Conservation (phyloP, 2,888 invertebrate genomes). For the Venusia cambrica region DNA sequence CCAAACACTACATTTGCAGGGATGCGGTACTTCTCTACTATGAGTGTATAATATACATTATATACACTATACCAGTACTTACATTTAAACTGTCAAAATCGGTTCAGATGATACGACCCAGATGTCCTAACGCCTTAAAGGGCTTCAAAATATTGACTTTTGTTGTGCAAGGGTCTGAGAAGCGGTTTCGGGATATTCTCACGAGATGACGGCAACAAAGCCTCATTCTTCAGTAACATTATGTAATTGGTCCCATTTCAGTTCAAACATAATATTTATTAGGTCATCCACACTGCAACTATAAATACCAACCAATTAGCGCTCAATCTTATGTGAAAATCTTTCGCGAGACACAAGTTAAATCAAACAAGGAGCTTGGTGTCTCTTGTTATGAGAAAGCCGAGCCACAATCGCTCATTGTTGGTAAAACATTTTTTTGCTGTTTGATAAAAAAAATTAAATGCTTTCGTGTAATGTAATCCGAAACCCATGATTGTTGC, state of each 20-base stretch:
- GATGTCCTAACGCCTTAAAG: too few species aligned
- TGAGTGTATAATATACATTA: too few species aligned
- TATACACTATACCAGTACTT: too few species aligned
- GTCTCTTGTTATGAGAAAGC: conserved; percentile 42
- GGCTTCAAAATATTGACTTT: too few species aligned
- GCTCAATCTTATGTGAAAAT: conserved; percentile 28
- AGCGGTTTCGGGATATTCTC: too few species aligned
- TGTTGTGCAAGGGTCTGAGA: too few species aligned
- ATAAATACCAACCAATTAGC: conserved; percentile 24
- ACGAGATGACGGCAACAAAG: too few species aligned
- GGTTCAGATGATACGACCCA: too few species aligned
- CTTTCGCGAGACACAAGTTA: conserved; percentile 24
- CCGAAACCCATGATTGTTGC: background rate
- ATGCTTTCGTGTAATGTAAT: conserved; percentile 8
- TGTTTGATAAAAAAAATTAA: conserved; percentile 18
- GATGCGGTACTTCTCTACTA: too few species aligned
- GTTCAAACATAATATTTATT: conserved; percentile 10
- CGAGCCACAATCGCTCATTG: conserved; percentile 38
- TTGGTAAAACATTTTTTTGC: conserved; percentile 30
- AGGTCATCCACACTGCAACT: conserved; percentile 12
- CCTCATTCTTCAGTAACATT: background rate
- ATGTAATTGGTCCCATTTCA: conserved; percentile 9
- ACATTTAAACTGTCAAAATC: too few species aligned
- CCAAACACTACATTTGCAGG: too few species aligned
- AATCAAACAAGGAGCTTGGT: conserved; percentile 36